phyloP scores from a whole-genome alignment of 2,113 vertebrate species.

The Amblyopsis rosae region DNA sequence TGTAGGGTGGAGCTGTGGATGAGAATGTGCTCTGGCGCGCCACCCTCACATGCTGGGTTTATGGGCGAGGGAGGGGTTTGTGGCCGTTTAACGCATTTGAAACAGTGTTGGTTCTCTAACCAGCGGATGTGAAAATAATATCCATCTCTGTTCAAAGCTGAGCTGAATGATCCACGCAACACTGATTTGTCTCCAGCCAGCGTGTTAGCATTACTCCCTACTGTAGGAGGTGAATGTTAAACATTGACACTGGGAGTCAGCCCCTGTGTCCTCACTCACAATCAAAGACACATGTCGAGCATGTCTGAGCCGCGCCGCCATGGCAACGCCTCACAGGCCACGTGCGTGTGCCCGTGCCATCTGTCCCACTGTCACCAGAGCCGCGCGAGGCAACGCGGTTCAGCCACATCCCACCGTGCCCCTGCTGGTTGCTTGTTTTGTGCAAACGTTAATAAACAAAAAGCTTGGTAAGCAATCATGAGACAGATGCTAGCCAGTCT shows the following conservation, averaged over 20 bases:
- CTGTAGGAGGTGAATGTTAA: constrained; percentile 29
- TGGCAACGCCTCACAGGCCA: constrained; percentile 15
- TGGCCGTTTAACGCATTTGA: no score
- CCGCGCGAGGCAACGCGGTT: constrained; percentile 1
- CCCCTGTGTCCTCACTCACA: constrained; percentile 18
- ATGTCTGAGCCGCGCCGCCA: constrained; percentile 18
- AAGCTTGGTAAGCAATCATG: constrained; percentile 20
- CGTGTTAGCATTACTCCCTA: constrained; percentile 22
- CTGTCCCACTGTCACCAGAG: constrained; percentile 20
- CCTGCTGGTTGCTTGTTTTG: constrained; percentile 29
- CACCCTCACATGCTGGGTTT: no score
- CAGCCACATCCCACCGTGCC: constrained; percentile 18
- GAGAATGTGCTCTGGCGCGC: no score
- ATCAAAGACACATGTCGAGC: constrained; percentile 34
- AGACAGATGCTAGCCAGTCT: constrained; percentile 16
- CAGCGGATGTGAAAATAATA: no score
- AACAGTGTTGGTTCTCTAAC: no score
- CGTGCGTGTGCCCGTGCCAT: constrained; percentile 65
- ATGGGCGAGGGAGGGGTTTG: no score
- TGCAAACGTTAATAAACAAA: not conserved
- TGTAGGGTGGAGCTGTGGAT: no score
- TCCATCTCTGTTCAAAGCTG: no score
- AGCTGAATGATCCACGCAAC: no score
- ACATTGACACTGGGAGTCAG: constrained; percentile 18
- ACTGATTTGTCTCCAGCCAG: constrained; percentile 33